Evolutionary conservation across 1,140 invertebrate species (phyloP), one percentile per base, ranked within the genome.

Genomic region (Drosophila carrolli): DNA sequence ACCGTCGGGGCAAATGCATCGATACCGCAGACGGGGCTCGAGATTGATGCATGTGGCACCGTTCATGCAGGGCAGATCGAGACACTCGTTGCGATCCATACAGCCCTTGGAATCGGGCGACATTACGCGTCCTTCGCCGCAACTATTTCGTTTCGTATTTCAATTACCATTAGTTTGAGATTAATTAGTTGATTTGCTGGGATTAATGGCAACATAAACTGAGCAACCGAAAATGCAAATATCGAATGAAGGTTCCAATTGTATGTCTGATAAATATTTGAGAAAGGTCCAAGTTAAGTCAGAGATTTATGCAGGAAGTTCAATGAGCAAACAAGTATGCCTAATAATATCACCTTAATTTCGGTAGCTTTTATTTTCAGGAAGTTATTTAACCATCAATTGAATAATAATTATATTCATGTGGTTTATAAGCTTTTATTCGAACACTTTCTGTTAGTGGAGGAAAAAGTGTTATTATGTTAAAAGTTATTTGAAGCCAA

Each of bases 71-170:
- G 98, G 98, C 92, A 96, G 95, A 92, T 98, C 97, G 83, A 97
- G 94, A 92, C 98, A 98, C 91, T 98, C 98, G 93, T 98, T 97
- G 92, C 97, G 97, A 93, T 98, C 98, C 93, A 96, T 96, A 93
- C 98, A 98, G 83, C 96, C 96, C 93, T 98, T 97, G 71, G 96
- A 96, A 93, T 98, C 97, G 50, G 96, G 94, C 32, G 97, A 97
- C 90, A 97, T 95, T 83, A 97, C 94, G 88, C 96, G 96, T 92
- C 97, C 97, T 93, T 98, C 97, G 66, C 97, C 97, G 93, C 97
- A 98, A 93, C 97, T 98, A 41, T 38, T 48, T 47, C 13, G 37
- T 46, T 58, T 47, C 11, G 35, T 29, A 46, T 56, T 35, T 62
- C 35, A 19, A 43, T 46, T 27, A 72, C 44, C 54, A 67, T 51